A percentile compares a stretch with the other conserved stretches of the same genome.
phyloP scores from a whole-genome alignment of 2,888 invertebrate genomes.

The Herminia tarsipennalis region DNA sequence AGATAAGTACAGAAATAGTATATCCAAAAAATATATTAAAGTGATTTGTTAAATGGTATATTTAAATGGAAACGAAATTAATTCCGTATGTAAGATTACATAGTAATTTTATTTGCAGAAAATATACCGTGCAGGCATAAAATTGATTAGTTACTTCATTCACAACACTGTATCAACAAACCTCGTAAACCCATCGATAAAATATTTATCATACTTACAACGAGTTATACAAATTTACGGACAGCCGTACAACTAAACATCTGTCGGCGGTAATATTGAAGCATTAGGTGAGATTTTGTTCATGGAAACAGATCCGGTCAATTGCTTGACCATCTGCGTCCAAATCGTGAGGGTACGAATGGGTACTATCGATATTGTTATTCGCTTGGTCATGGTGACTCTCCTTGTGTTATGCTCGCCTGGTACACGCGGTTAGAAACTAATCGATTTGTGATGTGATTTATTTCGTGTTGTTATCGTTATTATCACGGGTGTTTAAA shows the following conservation, averaged over 20 bases:
- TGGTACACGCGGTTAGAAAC: constrained; percentile 14
- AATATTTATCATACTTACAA: constrained; percentile 23
- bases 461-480: constrained; percentile 9
- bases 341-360: constrained; percentile 42
- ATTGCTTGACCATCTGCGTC: constrained; percentile 79
- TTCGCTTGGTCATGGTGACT: constrained; percentile 60
- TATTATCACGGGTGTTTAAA: not conserved
- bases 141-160: constrained; percentile 2
- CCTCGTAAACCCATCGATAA: constrained; percentile 2
- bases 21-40: no score
- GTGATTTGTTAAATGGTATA: no score
- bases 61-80: no score
- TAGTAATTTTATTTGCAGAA: no score
- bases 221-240: constrained; percentile 36
- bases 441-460: constrained; percentile 34
- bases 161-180: not conserved
- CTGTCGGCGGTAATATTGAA: constrained; percentile 62
- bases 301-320: constrained; percentile 67
- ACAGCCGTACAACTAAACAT: constrained; percentile 49
- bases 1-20: no score
- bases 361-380: constrained; percentile 50
- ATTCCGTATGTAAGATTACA: no score
- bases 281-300: constrained; percentile 72
- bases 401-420: constrained; percentile 32
- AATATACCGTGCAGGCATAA: not conserved